Base-by-base conservation (phyloP, 2,797 vertebrate species). In the Arnoldichthys spilopterus region DNA sequence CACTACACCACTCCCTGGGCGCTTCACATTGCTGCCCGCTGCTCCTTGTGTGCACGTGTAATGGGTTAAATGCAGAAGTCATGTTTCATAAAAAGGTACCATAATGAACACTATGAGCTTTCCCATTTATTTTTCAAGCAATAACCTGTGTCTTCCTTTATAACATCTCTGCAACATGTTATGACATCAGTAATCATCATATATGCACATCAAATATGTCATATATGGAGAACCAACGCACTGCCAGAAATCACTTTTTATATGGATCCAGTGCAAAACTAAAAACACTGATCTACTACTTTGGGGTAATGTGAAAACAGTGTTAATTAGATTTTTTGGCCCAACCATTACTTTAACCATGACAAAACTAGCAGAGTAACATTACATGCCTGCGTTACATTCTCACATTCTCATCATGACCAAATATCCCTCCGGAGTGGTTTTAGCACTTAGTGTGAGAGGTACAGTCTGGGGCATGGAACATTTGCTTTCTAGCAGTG, bases 401-500 rank as follows among this genome's bases (percentile, higher is more conserved):
- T 58, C 30, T 18, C 28, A 71, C 32, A 75, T 1, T n/a, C n/a
- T n/a, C 6, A 22, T 51, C 18, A 7, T 7, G 20, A 26, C 9
- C 1, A 28, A 16, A 40, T 37, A 30, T 22, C n/a, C n/a, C 22
- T 13, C 22, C 16, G 54, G 37, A 58, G 56, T 3, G 32, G 22
- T n/a, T 76, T 78, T 69, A 18, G 24, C 59, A 53, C 63, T 16
- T 53, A 28, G 45, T 73, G 54, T n/a, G 34, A 56, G 67, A 69
- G 64, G 53, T 67, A 70, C 45, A 16, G 61, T 70, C 3, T n/a
- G 68, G 80, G 56, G 72, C 49, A 71, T 43, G 68, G 30, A 74
- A 74, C 68, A 45, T 76, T 66, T 74, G 58, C 30, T 22, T 28
- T 68, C 28, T 34, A 49, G 74, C 74, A 77, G 68, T 56, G 69